Percentiles rank a stretch among this genome's conserved stretches.
Evolutionary conservation across 2,888 invertebrate genomes (phyloP).

Genomic region (Phrixothrix hirtus): DNA sequence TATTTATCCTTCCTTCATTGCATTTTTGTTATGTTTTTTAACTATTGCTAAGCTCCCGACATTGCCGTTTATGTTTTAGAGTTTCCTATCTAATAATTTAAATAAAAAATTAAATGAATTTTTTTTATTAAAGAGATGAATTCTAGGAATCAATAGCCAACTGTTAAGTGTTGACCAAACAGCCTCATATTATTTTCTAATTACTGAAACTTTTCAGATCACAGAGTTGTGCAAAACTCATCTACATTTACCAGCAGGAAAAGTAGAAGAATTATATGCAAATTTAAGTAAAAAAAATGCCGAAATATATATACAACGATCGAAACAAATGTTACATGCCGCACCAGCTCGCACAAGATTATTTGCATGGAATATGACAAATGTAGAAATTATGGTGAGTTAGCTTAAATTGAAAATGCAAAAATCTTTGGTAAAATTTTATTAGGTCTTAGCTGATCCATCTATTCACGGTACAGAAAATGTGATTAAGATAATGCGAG

Average conservation of each 20-base stretch:
- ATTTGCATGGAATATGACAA: conserved; percentile 83
- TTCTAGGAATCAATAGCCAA: too few species aligned
- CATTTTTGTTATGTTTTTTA: too few species aligned
- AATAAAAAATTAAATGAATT: too few species aligned
- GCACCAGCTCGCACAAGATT: conserved; percentile 72
- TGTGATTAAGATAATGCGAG: conserved; percentile 72
- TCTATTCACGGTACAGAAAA: conserved; percentile 80
- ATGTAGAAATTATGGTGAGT: conserved; percentile 64
- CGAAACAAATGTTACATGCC: conserved; percentile 67
- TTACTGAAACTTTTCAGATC: too few species aligned
- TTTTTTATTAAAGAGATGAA: too few species aligned
- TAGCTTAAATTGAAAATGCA: neutral
- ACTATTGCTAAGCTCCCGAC: too few species aligned
- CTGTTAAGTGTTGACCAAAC: too few species aligned
- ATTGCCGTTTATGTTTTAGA: too few species aligned
- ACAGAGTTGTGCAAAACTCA: conserved; percentile 81
- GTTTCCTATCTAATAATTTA: too few species aligned
- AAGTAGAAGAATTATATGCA: conserved; percentile 86
- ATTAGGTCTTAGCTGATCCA: conserved; percentile 74
- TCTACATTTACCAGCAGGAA: conserved; percentile 79
- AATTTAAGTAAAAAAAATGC: conserved; percentile 88
- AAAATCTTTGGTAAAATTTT: conserved; percentile 58
- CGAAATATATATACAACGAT: conserved; percentile 93
- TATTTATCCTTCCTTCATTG: too few species aligned
- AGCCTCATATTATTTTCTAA: too few species aligned